A percentile compares a stretch with the other conserved stretches of the same genome.
phyloP scores from a whole-genome alignment of 2,113 vertebrate species.

The Anthoscopus minutus region DNA sequence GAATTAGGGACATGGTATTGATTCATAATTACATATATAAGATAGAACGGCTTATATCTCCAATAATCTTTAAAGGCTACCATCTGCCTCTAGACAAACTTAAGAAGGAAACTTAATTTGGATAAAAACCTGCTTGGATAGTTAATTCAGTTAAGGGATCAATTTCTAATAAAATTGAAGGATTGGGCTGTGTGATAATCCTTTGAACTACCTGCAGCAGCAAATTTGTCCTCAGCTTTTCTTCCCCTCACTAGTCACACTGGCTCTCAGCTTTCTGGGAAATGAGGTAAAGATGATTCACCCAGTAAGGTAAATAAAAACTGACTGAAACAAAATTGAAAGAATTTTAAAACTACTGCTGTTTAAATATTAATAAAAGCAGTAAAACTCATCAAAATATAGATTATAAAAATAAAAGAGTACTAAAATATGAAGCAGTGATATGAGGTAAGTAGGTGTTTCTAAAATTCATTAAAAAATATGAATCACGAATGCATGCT shows the following conservation, averaged over 20 bases:
- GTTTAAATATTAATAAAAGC: neutral
- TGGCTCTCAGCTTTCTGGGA: neutral
- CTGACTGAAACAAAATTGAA: neutral
- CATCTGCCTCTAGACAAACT: conserved; percentile 26
- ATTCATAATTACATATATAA: neutral
- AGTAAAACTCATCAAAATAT: neutral
- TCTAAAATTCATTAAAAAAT: neutral
- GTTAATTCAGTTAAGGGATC: conserved; percentile 44
- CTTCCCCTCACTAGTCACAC: neutral
- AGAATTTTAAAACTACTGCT: neutral
- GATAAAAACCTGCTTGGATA: conserved; percentile 19
- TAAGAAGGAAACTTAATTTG: conserved; percentile 41
- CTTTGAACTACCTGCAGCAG: neutral
- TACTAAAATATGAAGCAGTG: neutral
- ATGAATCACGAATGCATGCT: neutral
- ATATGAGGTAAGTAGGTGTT: neutral
- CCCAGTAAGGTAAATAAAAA: neutral
- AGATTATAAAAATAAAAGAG: neutral
- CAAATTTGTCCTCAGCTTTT: neutral
- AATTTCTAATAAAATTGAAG: conserved; percentile 43
- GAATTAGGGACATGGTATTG: neutral
- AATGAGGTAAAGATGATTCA: neutral
- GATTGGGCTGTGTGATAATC: neutral
- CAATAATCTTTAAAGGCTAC: conserved; percentile 1
- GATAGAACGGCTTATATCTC: neutral